Percentiles rank a stretch among this genome's conserved stretches.
phyloP scores from a whole-genome alignment of 1,140 invertebrate species.

The Brachionus angularis region DNA sequence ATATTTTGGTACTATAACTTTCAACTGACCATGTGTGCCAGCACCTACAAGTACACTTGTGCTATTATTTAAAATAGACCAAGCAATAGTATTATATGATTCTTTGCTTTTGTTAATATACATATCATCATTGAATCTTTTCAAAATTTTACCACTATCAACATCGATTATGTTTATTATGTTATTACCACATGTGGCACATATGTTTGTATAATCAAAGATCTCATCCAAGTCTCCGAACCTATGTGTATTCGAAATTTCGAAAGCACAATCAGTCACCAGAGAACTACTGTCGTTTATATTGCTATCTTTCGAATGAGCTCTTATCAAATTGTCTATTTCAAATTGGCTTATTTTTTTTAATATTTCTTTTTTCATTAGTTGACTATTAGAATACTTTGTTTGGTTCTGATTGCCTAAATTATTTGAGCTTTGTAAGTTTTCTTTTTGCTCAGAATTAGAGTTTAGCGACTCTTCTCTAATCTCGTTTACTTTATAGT shows the following conservation, averaged over 20 bases:
- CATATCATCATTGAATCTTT: slow-evolving; percentile 39
- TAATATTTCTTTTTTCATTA: neutral
- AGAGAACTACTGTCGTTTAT: slow-evolving; percentile 11
- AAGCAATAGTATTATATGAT: slow-evolving; percentile 24
- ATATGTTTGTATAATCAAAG: slow-evolving; percentile 5
- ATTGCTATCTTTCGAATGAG: slow-evolving; percentile 38
- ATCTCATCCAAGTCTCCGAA: neutral
- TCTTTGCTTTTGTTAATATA: slow-evolving; percentile 4
- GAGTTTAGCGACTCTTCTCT: neutral
- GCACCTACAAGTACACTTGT: neutral
- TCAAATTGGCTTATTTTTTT: neutral
- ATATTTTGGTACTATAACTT: slow-evolving; percentile 33
- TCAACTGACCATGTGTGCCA: slow-evolving; percentile 34
- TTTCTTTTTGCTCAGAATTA: slow-evolving; percentile 26
- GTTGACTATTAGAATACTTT: neutral
- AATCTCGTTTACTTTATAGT: neutral
- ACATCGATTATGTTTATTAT: slow-evolving; percentile 16
- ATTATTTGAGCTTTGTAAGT: neutral
- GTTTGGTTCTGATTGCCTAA: neutral
- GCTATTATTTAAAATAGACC: slow-evolving; percentile 23
- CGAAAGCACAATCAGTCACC: slow-evolving; percentile 26
- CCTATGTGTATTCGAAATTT: neutral
- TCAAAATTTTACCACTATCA: slow-evolving; percentile 35
- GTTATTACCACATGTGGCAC: slow-evolving; percentile 39
- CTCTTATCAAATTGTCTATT: slow-evolving; percentile 13